These are phyloP conservation scores for Elysia chlorotica DNA, from an alignment of 1,140 invertebrate genomes.

Conservation along the genomic window DNA sequence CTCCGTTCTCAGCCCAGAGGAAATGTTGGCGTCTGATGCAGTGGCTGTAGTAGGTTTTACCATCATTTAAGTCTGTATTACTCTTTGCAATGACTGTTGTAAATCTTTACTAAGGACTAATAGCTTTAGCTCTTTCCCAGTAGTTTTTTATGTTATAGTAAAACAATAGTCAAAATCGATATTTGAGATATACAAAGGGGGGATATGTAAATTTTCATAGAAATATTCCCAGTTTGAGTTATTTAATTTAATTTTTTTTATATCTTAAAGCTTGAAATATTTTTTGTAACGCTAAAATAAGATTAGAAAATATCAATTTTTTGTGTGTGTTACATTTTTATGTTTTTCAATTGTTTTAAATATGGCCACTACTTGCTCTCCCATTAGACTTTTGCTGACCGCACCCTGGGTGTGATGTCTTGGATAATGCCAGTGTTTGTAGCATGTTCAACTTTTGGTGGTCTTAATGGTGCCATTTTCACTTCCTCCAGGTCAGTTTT, in stretches of 20 bases:
- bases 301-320: not conserved
- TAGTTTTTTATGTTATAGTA: too few species aligned
- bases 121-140: too few species aligned
- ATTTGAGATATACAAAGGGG: too few species aligned
- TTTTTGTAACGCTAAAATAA: too few species aligned
- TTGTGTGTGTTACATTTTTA: not conserved
- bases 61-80: too few species aligned
- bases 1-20: constrained; percentile 61
- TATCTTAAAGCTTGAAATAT: too few species aligned
- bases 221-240: not conserved
- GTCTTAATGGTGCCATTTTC: constrained; percentile 95
- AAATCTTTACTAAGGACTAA: too few species aligned
- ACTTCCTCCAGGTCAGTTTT: constrained; percentile 77
- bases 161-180: too few species aligned
- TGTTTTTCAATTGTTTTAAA: not conserved
- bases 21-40: constrained; percentile 63
- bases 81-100: too few species aligned
- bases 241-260: not conserved
- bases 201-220: too few species aligned
- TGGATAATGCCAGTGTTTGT: constrained; percentile 98
- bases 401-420: constrained; percentile 87
- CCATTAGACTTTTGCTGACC: constrained; percentile 83
- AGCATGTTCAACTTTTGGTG: constrained; percentile 96
- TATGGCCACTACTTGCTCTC: not conserved
- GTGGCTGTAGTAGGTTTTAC: constrained; percentile 64